Evolutionary conservation across 2,113 vertebrate species (phyloP).

Genomic region (Myiopsitta monachus): DNA sequence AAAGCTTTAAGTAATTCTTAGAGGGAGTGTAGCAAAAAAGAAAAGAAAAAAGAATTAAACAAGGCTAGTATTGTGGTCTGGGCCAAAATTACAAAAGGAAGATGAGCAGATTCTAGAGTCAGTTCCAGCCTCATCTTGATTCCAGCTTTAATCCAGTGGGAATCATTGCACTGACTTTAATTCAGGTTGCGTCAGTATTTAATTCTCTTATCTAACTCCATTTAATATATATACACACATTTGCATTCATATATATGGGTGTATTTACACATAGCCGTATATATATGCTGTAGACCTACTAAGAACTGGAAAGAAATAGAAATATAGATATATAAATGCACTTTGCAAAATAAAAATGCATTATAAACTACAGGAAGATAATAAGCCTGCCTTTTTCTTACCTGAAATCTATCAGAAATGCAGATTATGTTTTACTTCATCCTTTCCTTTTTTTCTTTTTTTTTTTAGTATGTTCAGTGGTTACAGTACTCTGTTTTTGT

Average conservation of each 20-base stretch:
- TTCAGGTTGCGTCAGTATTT: background rate
- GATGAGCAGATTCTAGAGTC: background rate
- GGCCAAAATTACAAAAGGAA: background rate
- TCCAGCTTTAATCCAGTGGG: background rate
- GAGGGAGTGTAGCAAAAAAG: background rate
- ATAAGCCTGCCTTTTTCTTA: background rate
- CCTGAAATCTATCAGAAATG: background rate
- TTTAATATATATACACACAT: background rate
- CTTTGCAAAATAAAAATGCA: background rate
- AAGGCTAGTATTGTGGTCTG: background rate
- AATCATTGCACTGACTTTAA: background rate
- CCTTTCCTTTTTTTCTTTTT: background rate
- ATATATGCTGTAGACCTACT: background rate
- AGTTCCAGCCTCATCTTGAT: background rate
- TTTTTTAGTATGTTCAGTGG: background rate
- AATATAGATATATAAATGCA: background rate
- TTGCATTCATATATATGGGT: background rate
- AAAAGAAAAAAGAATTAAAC: background rate
- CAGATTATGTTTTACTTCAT: background rate
- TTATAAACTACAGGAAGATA: background rate
- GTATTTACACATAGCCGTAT: background rate
- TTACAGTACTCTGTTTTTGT: slow-evolving; percentile 3
- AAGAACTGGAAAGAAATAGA: background rate
- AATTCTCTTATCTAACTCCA: background rate
- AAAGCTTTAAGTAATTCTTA: background rate